Conservation (phyloP, 2,888 invertebrate species). For the Ptychoptera albimana region DNA sequence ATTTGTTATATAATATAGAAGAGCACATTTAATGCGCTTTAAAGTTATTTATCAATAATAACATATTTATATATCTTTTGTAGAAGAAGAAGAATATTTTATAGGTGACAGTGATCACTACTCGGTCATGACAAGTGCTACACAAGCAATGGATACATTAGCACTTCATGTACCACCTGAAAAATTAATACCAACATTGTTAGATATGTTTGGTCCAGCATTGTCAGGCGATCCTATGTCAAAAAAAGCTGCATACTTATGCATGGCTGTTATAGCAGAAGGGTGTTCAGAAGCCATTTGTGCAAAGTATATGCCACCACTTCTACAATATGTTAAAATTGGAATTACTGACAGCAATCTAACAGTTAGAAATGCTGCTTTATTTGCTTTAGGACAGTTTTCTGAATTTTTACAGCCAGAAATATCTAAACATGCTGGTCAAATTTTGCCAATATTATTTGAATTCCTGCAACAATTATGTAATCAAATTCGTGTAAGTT, state of each 20-base stretch:
- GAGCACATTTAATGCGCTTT: not conserved
- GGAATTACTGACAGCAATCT: conserved; percentile 48
- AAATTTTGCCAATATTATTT: conserved; percentile 56
- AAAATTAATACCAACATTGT: conserved; percentile 52
- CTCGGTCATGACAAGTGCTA: conserved; percentile 48
- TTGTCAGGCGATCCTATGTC: conserved; percentile 44
- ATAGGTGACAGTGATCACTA: conserved; percentile 43
- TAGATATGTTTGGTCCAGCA: conserved; percentile 47
- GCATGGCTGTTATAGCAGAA: conserved; percentile 60
- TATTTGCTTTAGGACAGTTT: conserved; percentile 67
- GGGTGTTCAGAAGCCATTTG: conserved; percentile 63
- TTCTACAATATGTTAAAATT: conserved; percentile 50
- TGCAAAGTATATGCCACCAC: conserved; percentile 49
- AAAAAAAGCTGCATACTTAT: conserved; percentile 54
- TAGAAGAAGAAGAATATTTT: conserved; percentile 45
- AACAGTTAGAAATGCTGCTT: conserved; percentile 54
- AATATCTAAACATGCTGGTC: conserved; percentile 52
- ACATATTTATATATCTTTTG: not conserved
- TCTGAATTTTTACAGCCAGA: conserved; percentile 67
- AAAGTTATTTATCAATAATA: not conserved
- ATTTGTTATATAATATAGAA: not conserved
- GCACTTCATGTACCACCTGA: conserved; percentile 62
- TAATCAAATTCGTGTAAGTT: conserved; percentile 33
- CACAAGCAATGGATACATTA: conserved; percentile 56
- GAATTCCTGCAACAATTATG: conserved; percentile 47